Base-by-base conservation (phyloP, 2,797 vertebrate genomes). In the Alfaro cultratus region DNA sequence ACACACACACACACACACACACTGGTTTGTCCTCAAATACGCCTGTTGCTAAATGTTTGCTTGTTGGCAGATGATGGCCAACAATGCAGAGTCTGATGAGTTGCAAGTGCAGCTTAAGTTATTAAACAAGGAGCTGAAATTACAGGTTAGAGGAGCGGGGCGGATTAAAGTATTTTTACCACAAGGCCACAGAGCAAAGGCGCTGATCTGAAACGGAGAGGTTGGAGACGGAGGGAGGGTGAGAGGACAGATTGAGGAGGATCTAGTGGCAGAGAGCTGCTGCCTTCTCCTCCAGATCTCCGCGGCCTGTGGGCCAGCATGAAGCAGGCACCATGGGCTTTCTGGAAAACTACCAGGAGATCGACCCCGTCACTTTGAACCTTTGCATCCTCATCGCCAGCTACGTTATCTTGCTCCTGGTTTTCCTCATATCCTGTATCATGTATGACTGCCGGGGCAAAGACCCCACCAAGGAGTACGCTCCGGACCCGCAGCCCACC, bases 381-480 rank as follows among this genome's bases (percentile, higher is more conserved):
- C 96, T 99, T 77, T 97, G 98, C 93, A 99, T 99, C 94, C 95
- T 99, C 12, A 97, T 99, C 0, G 95, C 96, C 73, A 99, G 99
- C 95, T 99, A 99, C 80, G 97, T 98, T 74, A 98, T 99, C 94
- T 90, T 99, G 92, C 97, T 99, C n/a, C 94, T 99, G 90, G 97
- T 99, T 82, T 99, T 99, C 91, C 96, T 99, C 79, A 96, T 99
- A 91, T 99, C 99, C 57, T 99, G 99, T 0, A 94, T 98, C 88
- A 96, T 99, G 76, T 99, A 99, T 36, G 99, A 99, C 95, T 99
- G 99, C 92, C 93, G 97, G 83, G 99, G 99, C 87, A 98, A 97
- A 92, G 98, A 99, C 89, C 99, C 99, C 76, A 97, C 96, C 70
- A 98, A 98, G 93, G 97, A 99, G 85, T 97, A 96, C 1, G 95